Evolutionary conservation across 1,140 invertebrate species (phyloP).

Genomic region (Drosophila navojoa): DNA sequence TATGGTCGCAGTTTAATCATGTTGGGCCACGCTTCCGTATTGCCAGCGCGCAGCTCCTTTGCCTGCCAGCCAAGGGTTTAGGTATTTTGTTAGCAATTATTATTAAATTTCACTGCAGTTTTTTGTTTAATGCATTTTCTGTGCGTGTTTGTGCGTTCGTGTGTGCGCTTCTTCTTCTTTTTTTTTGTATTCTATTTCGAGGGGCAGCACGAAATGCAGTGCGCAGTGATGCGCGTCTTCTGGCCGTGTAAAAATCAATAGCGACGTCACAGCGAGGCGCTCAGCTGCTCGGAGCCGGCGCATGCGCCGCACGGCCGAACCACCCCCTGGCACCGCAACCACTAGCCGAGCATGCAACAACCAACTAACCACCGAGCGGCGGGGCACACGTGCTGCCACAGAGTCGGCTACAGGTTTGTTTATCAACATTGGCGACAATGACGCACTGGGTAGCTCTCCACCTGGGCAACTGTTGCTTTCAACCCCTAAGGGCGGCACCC

Average conservation of each 20-base stretch:
- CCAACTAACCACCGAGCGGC: constrained; percentile 5
- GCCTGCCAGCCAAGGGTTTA: constrained; percentile 15
- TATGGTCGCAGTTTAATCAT: constrained; percentile 84
- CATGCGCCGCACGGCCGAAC: constrained; percentile 41
- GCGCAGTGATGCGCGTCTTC: constrained; percentile 52
- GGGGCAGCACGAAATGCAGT: constrained; percentile 46
- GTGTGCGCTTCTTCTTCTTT: constrained; percentile 6
- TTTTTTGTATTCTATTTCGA: neutral
- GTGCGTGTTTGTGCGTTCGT: constrained; percentile 11
- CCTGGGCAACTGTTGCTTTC: constrained; percentile 51
- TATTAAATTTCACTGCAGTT: constrained; percentile 1
- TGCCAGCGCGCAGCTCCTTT: constrained; percentile 14
- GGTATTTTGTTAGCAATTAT: constrained; percentile 10
- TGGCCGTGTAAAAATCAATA: constrained; percentile 72
- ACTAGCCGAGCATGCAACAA: neutral
- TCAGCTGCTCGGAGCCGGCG: constrained; percentile 51
- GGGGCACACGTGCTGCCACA: constrained; percentile 58
- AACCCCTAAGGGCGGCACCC: constrained; percentile 30
- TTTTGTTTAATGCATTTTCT: constrained; percentile 26
- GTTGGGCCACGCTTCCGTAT: constrained; percentile 38
- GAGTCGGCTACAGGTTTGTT: constrained; percentile 74
- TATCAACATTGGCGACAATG: constrained; percentile 67
- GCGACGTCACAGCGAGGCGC: constrained; percentile 56
- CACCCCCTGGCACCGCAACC: constrained; percentile 5
- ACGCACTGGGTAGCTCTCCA: constrained; percentile 43